Percentiles rank a stretch among this genome's conserved stretches.
Conservation (phyloP, 2,797 vertebrate species). For the Arctocebus calabarensis region DNA sequence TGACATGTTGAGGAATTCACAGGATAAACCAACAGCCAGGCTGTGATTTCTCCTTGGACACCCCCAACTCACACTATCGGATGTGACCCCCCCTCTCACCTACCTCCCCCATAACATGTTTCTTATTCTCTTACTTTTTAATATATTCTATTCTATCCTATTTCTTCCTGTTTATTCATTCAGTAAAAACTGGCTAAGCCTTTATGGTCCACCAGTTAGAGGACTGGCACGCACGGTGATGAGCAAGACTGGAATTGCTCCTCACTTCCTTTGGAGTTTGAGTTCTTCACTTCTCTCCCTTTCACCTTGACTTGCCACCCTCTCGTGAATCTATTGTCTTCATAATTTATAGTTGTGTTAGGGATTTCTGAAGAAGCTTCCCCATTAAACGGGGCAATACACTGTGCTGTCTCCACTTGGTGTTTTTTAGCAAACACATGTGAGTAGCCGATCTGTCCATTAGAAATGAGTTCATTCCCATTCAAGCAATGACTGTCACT, state of each 20-base stretch:
- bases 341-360: slow-evolving; percentile 19
- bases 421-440: slow-evolving; percentile 7
- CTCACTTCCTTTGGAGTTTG: neutral
- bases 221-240: no score
- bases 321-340: neutral
- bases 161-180: neutral
- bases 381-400: slow-evolving; percentile 1
- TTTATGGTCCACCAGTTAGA: neutral
- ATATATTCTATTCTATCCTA: neutral
- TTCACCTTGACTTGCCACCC: neutral
- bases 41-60: neutral
- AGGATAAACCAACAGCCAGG: neutral
- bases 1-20: neutral
- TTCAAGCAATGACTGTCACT: neutral
- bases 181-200: neutral
- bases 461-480: slow-evolving; percentile 67
- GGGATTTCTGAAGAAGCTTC: slow-evolving; percentile 53
- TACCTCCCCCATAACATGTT: rapidly evolving
- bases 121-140: neutral
- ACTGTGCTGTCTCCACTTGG: neutral
- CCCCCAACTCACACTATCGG: neutral
- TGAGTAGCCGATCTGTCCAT: slow-evolving; percentile 41
- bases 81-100: neutral
- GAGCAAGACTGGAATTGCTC: no score
- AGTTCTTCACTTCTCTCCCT: neutral